These are phyloP conservation scores for Cottus gobio DNA, from an alignment of 2,113 vertebrate species.

Conservation along the genomic window DNA sequence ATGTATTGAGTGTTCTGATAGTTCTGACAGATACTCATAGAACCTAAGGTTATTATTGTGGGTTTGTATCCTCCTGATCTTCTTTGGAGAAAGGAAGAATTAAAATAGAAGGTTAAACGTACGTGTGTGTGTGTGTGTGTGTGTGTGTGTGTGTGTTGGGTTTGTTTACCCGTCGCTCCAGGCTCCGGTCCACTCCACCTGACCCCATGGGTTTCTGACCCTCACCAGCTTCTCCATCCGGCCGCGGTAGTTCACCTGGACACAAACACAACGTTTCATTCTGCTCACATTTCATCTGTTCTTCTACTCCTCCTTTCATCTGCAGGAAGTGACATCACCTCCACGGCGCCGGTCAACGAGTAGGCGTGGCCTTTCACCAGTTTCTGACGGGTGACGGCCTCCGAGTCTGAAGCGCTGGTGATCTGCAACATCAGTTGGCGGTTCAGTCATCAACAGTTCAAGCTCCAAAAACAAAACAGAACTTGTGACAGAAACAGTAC, in stretches of 20 bases:
- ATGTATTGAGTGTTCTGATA: too few species aligned
- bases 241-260: slow-evolving; percentile 89
- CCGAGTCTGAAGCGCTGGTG: slow-evolving; percentile 90
- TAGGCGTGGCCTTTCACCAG: slow-evolving; percentile 97
- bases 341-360: slow-evolving; percentile 90
- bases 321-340: slow-evolving; percentile 79
- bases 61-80: too few species aligned
- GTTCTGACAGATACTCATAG: too few species aligned
- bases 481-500: too few species aligned
- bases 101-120: too few species aligned
- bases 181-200: slow-evolving; percentile 97
- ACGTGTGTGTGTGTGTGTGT: too few species aligned
- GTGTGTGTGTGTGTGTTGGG: neutral
- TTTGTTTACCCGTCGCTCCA: slow-evolving; percentile 91
- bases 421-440: slow-evolving; percentile 81
- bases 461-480: neutral
- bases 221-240: slow-evolving; percentile 89
- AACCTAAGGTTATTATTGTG: too few species aligned
- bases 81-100: too few species aligned
- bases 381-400: slow-evolving; percentile 93
- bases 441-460: neutral
- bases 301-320: neutral
- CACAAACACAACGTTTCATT: neutral
- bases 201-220: slow-evolving; percentile 95
- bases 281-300: neutral